Evolutionary conservation across 2,888 invertebrate species (phyloP), one percentile per base, ranked within the genome.

Genomic region (Diarsia rubi): DNA sequence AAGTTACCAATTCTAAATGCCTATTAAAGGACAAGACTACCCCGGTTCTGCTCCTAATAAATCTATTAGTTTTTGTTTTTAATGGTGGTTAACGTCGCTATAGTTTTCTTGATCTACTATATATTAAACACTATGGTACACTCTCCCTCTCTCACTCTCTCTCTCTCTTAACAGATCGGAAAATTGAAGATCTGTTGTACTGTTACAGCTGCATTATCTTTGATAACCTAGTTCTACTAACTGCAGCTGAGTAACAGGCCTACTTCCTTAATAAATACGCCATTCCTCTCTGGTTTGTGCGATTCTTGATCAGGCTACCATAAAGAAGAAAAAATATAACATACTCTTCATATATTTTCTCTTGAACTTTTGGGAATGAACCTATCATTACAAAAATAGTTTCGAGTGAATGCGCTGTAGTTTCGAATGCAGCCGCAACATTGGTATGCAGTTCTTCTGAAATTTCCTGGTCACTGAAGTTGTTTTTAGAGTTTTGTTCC

Each of bases 311-410:
- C 11, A 24, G 6, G 12, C 12, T 19, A 54, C 21, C 37, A 8
- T 37, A 37, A 8, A 37, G 37, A 37, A 31, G 19, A 19, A 54
- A 37, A 49, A 65, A 16, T 31, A 9, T 31, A 66, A 66, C 66
- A 1, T 49, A 66, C 66, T 57, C 57, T 27, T 57, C 8, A 57
- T 57, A 57, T 6, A 57, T 57, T 16, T 57, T 57, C 57, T 57
- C 72, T 70, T 70, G 70, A 70, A 70, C 72, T 52, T 70, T 52
- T 27, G 71, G 72, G n/a, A 19, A 71, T 52, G 70, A 70, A 44
- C 70, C 70, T 12, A 71, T 71, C 42, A 71, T 21, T 8, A 71
- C 52, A 4, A 70, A 52, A 70, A 49, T n/a, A 12, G 4, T n/a
- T 27, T 27, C 16, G 19, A 70, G 27, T 1, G 70, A 71, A 27